Conservation (phyloP, 2,113 vertebrate genomes). For the Etheostoma spectabile region DNA sequence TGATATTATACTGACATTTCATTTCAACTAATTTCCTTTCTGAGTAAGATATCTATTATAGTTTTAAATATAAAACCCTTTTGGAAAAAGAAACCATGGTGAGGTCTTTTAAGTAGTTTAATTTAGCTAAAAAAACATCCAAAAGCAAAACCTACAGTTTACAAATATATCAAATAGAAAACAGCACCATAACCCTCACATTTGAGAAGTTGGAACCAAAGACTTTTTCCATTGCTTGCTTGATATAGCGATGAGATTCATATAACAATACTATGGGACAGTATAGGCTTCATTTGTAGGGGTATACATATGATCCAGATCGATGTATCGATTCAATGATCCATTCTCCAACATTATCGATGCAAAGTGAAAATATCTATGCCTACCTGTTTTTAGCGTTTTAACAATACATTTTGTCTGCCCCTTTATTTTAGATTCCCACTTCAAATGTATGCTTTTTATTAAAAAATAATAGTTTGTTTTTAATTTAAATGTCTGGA, state of each 20-base stretch:
- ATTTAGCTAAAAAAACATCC: neutral
- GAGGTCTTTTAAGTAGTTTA: neutral
- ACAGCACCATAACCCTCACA: neutral
- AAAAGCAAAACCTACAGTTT: neutral
- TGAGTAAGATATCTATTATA: neutral
- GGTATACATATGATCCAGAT: no score
- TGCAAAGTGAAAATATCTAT: no score
- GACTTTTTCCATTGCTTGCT: neutral
- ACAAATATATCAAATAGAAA: no score
- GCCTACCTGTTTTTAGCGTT: no score
- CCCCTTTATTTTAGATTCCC: no score
- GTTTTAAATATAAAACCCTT: neutral
- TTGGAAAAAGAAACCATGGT: neutral
- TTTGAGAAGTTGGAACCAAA: neutral
- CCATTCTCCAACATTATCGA: no score
- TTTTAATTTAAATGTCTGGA: no score
- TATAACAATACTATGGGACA: neutral
- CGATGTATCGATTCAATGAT: no score
- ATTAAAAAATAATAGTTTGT: no score
- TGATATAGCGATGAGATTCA: neutral
- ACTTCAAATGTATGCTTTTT: no score
- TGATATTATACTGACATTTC: neutral
- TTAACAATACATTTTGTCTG: no score
- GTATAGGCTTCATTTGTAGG: neutral
- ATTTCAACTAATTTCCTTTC: neutral